phyloP scores from a whole-genome alignment of 2,888 invertebrate species.

The Torymus auratus region DNA sequence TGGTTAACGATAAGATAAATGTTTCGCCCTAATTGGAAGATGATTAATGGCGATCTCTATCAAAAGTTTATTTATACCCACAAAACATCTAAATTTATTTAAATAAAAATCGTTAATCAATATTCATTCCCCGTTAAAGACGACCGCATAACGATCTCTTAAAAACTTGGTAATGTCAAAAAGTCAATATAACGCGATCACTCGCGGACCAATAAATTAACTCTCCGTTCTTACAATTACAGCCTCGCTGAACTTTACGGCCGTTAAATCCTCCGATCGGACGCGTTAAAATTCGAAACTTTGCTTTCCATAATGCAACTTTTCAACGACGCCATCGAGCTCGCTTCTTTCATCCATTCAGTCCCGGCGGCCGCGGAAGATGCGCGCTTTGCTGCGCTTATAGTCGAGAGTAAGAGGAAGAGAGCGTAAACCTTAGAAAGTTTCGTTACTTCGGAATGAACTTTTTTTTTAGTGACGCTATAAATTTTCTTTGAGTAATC shows the following conservation, averaged over 20 bases:
- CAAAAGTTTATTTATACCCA: no score
- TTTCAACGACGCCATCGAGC: constrained; percentile 41
- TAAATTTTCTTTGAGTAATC: not conserved
- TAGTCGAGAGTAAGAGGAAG: not conserved
- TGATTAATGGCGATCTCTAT: no score
- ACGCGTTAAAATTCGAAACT: constrained; percentile 45
- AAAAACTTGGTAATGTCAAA: not conserved
- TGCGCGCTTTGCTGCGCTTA: not conserved
- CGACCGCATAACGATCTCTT: not conserved
- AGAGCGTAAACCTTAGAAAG: not conserved
- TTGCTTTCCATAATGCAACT: constrained; percentile 49
- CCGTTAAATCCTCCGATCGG: constrained; percentile 21
- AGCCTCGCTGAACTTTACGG: constrained; percentile 32
- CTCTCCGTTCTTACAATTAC: constrained; percentile 41
- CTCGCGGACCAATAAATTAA: constrained; percentile 34
- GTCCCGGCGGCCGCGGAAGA: constrained; percentile 1
- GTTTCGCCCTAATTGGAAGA: no score
- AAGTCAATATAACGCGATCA: constrained; percentile 11
- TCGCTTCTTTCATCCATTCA: constrained; percentile 29
- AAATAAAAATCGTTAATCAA: no score
- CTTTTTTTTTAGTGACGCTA: constrained; percentile 2
- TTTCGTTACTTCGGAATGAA: constrained; percentile 5
- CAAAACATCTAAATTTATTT: no score
- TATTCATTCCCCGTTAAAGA: no score
- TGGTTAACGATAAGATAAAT: no score